Conservation (phyloP, 1,140 invertebrate genomes). For the Halyomorpha halys region DNA sequence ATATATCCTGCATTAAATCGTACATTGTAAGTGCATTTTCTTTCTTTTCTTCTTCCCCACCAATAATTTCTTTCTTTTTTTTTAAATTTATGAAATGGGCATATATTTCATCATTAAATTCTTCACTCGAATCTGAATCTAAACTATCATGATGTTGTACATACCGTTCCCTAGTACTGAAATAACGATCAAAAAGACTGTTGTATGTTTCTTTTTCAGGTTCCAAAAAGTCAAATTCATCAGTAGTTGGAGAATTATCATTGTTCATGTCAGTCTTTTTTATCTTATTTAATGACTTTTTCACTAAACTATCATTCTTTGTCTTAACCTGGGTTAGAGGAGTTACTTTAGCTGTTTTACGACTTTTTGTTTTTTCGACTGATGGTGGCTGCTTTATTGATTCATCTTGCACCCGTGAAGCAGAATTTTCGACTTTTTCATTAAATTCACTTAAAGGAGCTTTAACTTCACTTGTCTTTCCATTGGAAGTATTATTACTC, state of each 20-base stretch:
- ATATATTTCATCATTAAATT: constrained; percentile 2
- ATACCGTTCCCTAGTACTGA: constrained; percentile 5
- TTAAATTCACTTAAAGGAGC: too few relatives aligned
- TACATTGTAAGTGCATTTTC: constrained; percentile 4
- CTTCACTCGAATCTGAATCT: constrained; percentile 19
- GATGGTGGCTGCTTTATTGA: too few relatives aligned
- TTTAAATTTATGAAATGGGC: constrained; percentile 11
- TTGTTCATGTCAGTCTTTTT: neutral
- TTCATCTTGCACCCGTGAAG: too few relatives aligned
- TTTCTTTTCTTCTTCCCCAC: neutral
- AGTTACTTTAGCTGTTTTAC: too few relatives aligned
- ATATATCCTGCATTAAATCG: constrained; percentile 10
- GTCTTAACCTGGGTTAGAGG: too few relatives aligned
- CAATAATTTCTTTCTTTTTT: neutral
- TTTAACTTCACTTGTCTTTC: too few relatives aligned
- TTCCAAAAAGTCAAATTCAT: neutral
- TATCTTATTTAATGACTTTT: too few relatives aligned
- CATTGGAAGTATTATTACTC: too few relatives aligned
- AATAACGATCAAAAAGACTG: constrained; percentile 8
- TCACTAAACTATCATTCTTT: too few relatives aligned
- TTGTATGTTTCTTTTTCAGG: neutral
- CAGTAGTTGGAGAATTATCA: neutral
- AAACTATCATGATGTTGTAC: constrained; percentile 21
- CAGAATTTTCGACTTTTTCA: too few relatives aligned
- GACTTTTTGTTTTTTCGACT: too few relatives aligned